phyloP scores from a whole-genome alignment of 2,113 vertebrate genomes.

The Triplophysa tibetana region DNA sequence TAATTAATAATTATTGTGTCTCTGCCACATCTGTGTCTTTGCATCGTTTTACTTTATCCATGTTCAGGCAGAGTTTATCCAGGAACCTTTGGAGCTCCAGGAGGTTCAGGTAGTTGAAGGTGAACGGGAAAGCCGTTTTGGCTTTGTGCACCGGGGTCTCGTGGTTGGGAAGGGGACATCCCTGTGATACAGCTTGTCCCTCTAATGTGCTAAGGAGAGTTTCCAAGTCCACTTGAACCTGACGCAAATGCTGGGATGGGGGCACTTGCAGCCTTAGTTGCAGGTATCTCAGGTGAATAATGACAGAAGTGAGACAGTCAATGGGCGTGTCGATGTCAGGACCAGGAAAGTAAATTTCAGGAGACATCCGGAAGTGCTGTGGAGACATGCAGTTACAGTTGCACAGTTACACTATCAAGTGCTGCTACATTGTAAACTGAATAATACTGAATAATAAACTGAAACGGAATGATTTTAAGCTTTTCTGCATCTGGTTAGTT shows the following conservation, averaged over 20 bases:
- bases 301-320: conserved; percentile 45
- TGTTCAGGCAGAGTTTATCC: conserved; percentile 42
- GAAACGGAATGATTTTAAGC: no score
- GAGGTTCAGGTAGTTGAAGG: conserved; percentile 39
- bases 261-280: conserved; percentile 23
- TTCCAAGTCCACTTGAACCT: conserved; percentile 46
- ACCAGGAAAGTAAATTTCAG: conserved; percentile 44
- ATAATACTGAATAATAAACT: no score
- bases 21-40: conserved; percentile 8
- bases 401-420: no score
- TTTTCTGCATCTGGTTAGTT: no score
- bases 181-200: conserved; percentile 17
- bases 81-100: conserved; percentile 48
- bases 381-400: background rate
- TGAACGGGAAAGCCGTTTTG: conserved; percentile 40
- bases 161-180: conserved; percentile 29
- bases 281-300: conserved; percentile 34
- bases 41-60: conserved; percentile 44
- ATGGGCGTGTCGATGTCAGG: conserved; percentile 28
- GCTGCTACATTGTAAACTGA: no score
- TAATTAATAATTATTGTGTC: no score
- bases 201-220: conserved; percentile 21
- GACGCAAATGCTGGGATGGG: conserved; percentile 29
- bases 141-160: conserved; percentile 28
- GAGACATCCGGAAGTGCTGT: conserved; percentile 47